Evolutionary conservation across 30 jellyfish, hydroid and myxozoan species (phyloP).

Genomic region (Pseudorhiza aurosa): DNA sequence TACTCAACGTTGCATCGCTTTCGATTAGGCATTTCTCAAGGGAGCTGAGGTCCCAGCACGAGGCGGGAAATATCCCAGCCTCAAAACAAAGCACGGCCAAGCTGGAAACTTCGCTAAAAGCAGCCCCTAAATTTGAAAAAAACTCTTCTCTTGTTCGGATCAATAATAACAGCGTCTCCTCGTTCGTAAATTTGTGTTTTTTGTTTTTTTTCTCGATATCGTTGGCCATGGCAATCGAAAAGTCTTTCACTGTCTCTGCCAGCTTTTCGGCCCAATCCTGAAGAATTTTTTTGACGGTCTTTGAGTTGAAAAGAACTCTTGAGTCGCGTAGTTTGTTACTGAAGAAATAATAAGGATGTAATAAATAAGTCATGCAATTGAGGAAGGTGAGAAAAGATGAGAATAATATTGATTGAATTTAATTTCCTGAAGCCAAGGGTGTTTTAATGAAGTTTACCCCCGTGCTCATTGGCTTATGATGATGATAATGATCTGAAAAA

Average conservation of each 20-base stretch:
- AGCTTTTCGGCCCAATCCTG: constrained; percentile 80
- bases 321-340: constrained; percentile 90
- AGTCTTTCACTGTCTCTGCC: constrained; percentile 45
- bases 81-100: constrained; percentile 90
- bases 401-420: too few relatives aligned
- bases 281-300: constrained; percentile 58
- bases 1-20: constrained; percentile 28
- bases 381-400: too few relatives aligned
- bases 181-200: constrained; percentile 39
- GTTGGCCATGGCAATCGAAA: constrained; percentile 43
- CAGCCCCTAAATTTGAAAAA: constrained; percentile 74
- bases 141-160: constrained; percentile 66
- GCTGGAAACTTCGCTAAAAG: constrained; percentile 85
- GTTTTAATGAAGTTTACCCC: too few relatives aligned
- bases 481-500: too few relatives aligned
- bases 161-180: constrained; percentile 35
- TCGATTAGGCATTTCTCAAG: constrained; percentile 65
- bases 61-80: constrained; percentile 78
- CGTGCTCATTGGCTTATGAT: too few relatives aligned
- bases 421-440: too few relatives aligned
- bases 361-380: too few relatives aligned
- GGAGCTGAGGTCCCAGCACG: constrained; percentile 44
- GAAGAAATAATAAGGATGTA: neutral
- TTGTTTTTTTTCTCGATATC: constrained; percentile 10
- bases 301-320: constrained; percentile 69